Evolutionary conservation across 2,797 vertebrate genomes (phyloP).

Genomic region (Poeciliopsis paucimaculata): DNA sequence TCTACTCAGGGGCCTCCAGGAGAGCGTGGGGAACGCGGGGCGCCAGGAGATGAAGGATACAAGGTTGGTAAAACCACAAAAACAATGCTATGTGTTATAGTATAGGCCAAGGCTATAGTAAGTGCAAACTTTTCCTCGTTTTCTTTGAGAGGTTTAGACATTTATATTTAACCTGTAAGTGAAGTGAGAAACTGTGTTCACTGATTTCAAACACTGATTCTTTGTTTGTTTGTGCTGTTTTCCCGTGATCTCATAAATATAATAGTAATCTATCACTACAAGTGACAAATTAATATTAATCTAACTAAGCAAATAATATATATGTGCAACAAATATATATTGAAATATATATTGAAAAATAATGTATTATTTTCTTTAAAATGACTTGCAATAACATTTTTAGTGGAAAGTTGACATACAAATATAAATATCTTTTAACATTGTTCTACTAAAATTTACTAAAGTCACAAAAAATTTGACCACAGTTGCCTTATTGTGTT

Average conservation of each 20-base stretch:
- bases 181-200: neutral
- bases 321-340: neutral
- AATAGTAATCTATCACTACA: neutral
- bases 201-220: neutral
- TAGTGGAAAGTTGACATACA: neutral
- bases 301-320: neutral
- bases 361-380: neutral
- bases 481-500: neutral
- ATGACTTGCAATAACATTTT: neutral
- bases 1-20: conserved; percentile 86
- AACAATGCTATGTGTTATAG: neutral
- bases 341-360: neutral
- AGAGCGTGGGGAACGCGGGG: conserved; percentile 90
- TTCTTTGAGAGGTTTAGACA: neutral
- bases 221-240: neutral
- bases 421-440: neutral
- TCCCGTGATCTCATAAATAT: neutral
- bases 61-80: conserved; percentile 80
- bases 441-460: neutral
- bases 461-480: neutral
- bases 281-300: neutral
- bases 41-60: conserved; percentile 90
- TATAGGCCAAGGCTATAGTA: neutral
- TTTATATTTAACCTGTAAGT: neutral
- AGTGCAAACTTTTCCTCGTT: neutral